Conservation (phyloP, 2,113 vertebrate genomes). For the Monopterus albus region DNA sequence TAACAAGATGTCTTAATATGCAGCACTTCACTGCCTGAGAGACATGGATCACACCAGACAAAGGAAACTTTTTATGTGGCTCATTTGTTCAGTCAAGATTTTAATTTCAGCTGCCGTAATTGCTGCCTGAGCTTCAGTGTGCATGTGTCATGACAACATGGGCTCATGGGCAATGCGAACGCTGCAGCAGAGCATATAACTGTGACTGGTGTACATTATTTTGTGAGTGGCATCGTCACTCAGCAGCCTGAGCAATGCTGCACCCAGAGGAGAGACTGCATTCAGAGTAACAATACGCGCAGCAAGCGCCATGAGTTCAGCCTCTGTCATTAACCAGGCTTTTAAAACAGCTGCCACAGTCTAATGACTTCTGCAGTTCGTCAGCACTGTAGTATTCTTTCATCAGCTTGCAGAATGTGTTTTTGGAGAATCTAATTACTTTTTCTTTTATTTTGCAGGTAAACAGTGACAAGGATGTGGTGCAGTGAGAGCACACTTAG, state of each 20-base stretch:
- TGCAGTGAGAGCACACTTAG: not conserved
- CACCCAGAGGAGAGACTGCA: not conserved
- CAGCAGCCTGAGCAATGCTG: slow-evolving; percentile 18
- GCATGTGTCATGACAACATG: not conserved
- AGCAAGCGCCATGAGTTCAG: not conserved
- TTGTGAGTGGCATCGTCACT: slow-evolving; percentile 17
- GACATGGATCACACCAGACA: slow-evolving; percentile 5
- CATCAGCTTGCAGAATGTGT: slow-evolving; percentile 1
- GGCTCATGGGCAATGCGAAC: slow-evolving; percentile 28
- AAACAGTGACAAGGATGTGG: not conserved
- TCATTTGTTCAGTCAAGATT: slow-evolving; percentile 46
- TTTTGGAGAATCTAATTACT: slow-evolving; percentile 2
- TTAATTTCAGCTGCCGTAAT: slow-evolving; percentile 34
- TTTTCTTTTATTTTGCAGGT: slow-evolving; percentile 17
- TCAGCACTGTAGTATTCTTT: slow-evolving; percentile 1
- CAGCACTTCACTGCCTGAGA: not conserved
- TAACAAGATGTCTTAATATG: not conserved
- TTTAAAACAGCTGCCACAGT: too few relatives aligned
- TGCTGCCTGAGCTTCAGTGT: slow-evolving; percentile 9
- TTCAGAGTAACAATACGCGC: slow-evolving; percentile 10
- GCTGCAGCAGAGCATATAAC: slow-evolving; percentile 14
- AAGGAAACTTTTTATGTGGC: slow-evolving; percentile 41
- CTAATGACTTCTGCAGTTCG: slow-evolving; percentile 18
- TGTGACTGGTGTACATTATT: not conserved
- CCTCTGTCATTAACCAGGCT: not conserved